Evolutionary conservation across 2,888 invertebrate genomes (phyloP), one percentile per base, ranked within the genome.

Genomic region (Ischnura elegans): DNA sequence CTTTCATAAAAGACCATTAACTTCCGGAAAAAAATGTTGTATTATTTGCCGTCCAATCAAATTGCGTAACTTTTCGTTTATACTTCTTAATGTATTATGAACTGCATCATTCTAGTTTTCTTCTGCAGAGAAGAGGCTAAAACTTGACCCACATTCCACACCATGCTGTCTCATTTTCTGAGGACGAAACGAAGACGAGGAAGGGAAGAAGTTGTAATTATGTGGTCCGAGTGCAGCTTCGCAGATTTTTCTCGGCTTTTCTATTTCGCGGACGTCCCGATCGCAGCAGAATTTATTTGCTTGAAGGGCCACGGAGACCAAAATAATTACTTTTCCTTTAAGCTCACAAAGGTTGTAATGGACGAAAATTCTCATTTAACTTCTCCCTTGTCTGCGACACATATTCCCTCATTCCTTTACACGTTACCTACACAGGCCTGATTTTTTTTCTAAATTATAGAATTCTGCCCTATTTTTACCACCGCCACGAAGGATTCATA

Each of bases 111-210:
- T 36, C 16, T 10, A 76, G 8, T 66, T 76, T 76, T 76, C 25
- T 61, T 61, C n/a, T 61, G 2, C 25, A 25, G 2, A 76, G 76
- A 36, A 2, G 10, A 36, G 76, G 36, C 8, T 36, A 36, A 76
- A 76, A 76, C 76, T 76, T 76, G 76, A 76, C 76, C 76, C n/a
- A 76, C 29, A 76, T 76, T 76, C 76, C 36, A 36, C 76, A n/a
- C 76, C 29, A n/a, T n/a, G 76, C 36, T 76, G 36, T 76, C 76
- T 76, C 36, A 25, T 76, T 76, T 76, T 76, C 76, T 76, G 76
- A 76, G 36, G 36, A 76, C 1, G 13, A n/a, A n/a, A n/a, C 29
- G 29, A n/a, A 76, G 36, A 13, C 76, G 36, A 10, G 29, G 29
- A 36, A 76, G 36, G 3, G 36, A 36, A 29, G 76, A 36, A 76